These are phyloP conservation scores for Pangasius larnaudii DNA, from an alignment of 2,797 vertebrate species.

Conservation along the genomic window DNA sequence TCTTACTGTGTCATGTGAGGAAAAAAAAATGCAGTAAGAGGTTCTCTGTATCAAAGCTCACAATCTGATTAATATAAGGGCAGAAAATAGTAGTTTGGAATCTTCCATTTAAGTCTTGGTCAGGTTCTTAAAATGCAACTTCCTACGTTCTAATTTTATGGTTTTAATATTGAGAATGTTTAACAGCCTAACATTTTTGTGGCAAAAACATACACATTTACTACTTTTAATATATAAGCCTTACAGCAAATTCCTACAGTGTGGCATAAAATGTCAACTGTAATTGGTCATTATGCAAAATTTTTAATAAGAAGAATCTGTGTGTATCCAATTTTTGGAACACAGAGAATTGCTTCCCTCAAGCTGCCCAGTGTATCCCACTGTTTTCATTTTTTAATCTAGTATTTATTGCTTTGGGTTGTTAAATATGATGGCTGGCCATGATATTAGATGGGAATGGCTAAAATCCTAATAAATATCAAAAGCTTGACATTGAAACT, in stretches of 20 bases:
- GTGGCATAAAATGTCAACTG: background rate
- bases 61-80: background rate
- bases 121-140: background rate
- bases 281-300: background rate
- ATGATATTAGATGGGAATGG: background rate
- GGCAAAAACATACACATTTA: background rate
- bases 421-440: background rate
- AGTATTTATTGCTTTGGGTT: background rate
- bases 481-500: background rate
- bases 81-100: background rate
- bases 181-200: background rate
- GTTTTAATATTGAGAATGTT: background rate
- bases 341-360: background rate
- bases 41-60: background rate
- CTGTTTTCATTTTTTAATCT: background rate
- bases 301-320: conserved; percentile 12
- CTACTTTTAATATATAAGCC: background rate
- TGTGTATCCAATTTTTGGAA: background rate
- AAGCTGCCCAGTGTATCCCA: background rate
- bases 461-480: background rate
- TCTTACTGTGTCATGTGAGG: background rate
- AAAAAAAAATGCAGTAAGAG: background rate
- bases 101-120: background rate
- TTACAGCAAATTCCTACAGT: background rate
- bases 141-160: background rate